These are phyloP conservation scores for Mystacornis crossleyi DNA, from an alignment of 2,113 vertebrate genomes.

Conservation along the genomic window DNA sequence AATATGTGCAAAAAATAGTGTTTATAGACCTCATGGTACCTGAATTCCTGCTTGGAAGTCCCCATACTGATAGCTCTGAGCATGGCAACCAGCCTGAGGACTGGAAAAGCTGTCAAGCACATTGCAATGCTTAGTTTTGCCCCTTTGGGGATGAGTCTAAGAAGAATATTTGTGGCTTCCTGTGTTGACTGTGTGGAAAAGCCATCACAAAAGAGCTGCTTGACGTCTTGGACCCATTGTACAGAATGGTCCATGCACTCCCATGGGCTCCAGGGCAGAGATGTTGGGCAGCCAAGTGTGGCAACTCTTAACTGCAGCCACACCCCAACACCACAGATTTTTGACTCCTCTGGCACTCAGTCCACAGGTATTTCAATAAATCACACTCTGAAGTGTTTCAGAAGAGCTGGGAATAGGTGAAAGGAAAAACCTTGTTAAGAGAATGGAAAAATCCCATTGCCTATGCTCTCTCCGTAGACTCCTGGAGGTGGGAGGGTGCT, in stretches of 20 bases:
- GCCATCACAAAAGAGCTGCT: background rate
- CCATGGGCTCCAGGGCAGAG: background rate
- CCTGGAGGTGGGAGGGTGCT: background rate
- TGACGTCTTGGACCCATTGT: background rate
- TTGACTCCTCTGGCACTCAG: background rate
- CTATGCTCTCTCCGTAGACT: background rate
- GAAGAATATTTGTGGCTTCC: background rate
- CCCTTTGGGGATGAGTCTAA: background rate
- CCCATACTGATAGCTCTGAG: background rate
- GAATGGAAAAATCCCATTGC: conserved; percentile 27
- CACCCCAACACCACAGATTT: background rate
- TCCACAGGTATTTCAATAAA: background rate
- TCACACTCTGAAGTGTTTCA: background rate
- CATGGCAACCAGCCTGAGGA: background rate
- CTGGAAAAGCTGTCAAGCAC: background rate
- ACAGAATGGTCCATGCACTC: background rate
- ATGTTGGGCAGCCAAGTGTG: background rate
- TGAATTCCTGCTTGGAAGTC: background rate
- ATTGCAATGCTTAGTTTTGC: background rate
- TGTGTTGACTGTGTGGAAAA: background rate
- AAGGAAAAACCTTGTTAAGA: background rate
- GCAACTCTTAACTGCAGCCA: background rate
- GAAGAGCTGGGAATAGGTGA: background rate
- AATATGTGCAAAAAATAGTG: background rate
- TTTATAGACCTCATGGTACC: background rate